A percentile compares a stretch with the other conserved stretches of the same genome.
These are phyloP conservation scores for Oxytorus armatus DNA, from an alignment of 2,888 invertebrate genomes.

Conservation along the genomic window DNA sequence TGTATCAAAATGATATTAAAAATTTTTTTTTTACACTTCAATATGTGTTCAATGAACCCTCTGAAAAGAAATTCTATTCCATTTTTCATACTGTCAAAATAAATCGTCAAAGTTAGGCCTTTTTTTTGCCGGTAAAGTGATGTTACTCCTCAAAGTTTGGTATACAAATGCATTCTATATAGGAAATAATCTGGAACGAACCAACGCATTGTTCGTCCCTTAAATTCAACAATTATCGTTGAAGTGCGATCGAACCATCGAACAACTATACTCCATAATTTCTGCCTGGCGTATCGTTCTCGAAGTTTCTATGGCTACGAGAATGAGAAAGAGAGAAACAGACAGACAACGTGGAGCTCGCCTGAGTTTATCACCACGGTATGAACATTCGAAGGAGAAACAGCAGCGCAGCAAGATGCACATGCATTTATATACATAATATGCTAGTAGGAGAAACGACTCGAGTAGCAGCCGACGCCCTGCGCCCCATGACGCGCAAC, in stretches of 20 bases:
- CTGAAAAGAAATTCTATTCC: too few relatives aligned
- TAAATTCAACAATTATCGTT: constrained; percentile 2
- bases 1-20: too few relatives aligned
- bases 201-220: not conserved
- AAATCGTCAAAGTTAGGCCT: too few relatives aligned
- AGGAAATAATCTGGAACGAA: too few relatives aligned
- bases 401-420: constrained; percentile 28
- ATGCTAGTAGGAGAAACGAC: constrained; percentile 21
- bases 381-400: constrained; percentile 44
- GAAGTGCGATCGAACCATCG: not conserved
- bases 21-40: too few relatives aligned
- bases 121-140: too few relatives aligned
- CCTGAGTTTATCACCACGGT: constrained; percentile 46
- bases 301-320: not conserved
- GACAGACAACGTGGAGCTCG: constrained; percentile 24
- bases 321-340: not conserved
- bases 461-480: constrained; percentile 64
- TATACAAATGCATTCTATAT: too few relatives aligned
- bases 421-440: constrained; percentile 23
- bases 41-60: too few relatives aligned
- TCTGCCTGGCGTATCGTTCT: constrained; percentile 7
- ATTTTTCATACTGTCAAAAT: too few relatives aligned
- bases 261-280: not conserved
- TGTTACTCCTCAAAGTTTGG: too few relatives aligned
- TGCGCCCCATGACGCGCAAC: constrained; percentile 73